Evolutionary conservation across 2,888 invertebrate genomes (phyloP), one percentile per base, ranked within the genome.

Genomic region (Chrysodeixis includens): DNA sequence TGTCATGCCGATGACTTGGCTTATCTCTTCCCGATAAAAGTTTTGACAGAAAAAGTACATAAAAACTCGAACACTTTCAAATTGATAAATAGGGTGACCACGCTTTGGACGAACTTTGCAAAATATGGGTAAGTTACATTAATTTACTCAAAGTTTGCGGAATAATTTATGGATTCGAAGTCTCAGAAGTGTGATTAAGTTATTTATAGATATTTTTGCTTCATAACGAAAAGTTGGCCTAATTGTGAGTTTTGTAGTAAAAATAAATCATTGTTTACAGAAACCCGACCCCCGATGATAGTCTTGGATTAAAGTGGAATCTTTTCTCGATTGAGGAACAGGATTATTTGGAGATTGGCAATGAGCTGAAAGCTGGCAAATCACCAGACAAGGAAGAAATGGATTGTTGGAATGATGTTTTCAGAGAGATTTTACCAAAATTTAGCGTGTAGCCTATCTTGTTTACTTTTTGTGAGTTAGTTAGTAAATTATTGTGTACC

Each of bases 81-180:
- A 60, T 73, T 88, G 66, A 87, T 93, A 12, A 79, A 91, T 0
- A 86, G 72, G 55, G 75, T 90, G 0, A 88, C 87, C 0, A 89
- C 72, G 14, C 76, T 93, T 14, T 93, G 91, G 91, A 91, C 92
- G 0, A 91, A 93, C 66, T 93, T 92, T 56, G 92, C 92, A 0
- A 92, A 91, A 82, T 86, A 76, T 60, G 92, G 92, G 92, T 93
- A 75, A 86, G 88, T 82, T 14, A 40, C 68, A 5, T 30, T 46
- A 67, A 70, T 52, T 40, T 51, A 54, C 18, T 22, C 22, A 32
- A 26, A 16, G 26, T 40, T 40, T 6, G 7, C n/a, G 2, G n/a
- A 6, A n/a, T n/a, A 1, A 32, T 32, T 35, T 35, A 40, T 40
- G 40, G 5, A 40, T 6, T 40, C n/a, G 5, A 5, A 0, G 40